Evolutionary conservation across 1,140 invertebrate species (phyloP).

Genomic region (Apis florea): DNA sequence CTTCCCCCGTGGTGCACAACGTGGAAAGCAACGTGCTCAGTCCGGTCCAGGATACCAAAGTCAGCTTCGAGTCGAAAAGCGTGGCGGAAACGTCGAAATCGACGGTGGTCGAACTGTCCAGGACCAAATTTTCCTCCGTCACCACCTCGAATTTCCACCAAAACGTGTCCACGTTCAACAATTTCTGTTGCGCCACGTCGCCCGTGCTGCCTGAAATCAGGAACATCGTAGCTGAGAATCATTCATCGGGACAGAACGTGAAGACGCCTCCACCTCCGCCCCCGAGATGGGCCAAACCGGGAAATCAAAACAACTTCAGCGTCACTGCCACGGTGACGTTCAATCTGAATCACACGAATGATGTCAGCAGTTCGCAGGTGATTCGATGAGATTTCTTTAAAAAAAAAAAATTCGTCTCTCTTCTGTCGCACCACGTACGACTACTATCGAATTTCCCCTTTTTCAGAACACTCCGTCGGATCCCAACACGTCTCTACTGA

Average conservation of each 20-base stretch:
- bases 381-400: not conserved
- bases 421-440: too few relatives aligned
- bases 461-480: slow-evolving; percentile 74
- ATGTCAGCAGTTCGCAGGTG: slow-evolving; percentile 67
- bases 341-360: slow-evolving; percentile 83
- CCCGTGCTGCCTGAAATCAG: slow-evolving; percentile 67
- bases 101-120: slow-evolving; percentile 61
- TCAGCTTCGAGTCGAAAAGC: slow-evolving; percentile 60
- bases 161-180: slow-evolving; percentile 72
- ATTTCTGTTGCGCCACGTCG: slow-evolving; percentile 66
- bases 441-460: slow-evolving; percentile 35
- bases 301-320: slow-evolving; percentile 85
- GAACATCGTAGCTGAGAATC: slow-evolving; percentile 66
- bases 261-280: slow-evolving; percentile 85
- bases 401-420: too few relatives aligned
- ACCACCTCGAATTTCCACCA: slow-evolving; percentile 72
- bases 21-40: slow-evolving; percentile 82
- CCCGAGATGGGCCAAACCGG: slow-evolving; percentile 82
- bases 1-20: slow-evolving; percentile 76
- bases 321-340: slow-evolving; percentile 92
- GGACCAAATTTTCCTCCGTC: slow-evolving; percentile 66
- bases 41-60: slow-evolving; percentile 73
- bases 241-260: slow-evolving; percentile 60
- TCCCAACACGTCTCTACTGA: slow-evolving; percentile 70
- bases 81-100: slow-evolving; percentile 55